Conservation (phyloP, 35 echinoderm and acorn worm species). For the Strongylocentrotus purpuratus region DNA sequence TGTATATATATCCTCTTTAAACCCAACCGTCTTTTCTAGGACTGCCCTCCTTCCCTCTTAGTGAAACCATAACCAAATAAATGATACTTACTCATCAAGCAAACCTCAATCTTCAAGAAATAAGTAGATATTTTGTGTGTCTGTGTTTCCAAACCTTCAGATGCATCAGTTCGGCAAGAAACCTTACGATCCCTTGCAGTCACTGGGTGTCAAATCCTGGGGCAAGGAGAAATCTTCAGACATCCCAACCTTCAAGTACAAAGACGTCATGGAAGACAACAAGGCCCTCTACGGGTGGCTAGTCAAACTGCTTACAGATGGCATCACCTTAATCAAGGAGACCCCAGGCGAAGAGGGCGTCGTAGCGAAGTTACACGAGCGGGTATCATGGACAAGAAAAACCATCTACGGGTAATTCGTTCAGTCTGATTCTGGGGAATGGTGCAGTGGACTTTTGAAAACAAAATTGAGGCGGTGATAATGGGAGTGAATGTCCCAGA, state of each 20-base stretch:
- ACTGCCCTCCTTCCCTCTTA: no score
- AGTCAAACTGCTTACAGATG: background rate
- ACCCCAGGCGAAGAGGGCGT: slow-evolving; percentile 2
- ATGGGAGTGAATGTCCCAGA: no score
- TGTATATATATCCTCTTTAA: no score
- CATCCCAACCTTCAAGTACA: slow-evolving; percentile 24
- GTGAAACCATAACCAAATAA: no score
- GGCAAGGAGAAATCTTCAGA: background rate
- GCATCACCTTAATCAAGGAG: slow-evolving; percentile 1
- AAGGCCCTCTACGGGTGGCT: slow-evolving; percentile 8
- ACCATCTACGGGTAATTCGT: slow-evolving; percentile 35
- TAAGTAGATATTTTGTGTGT: no score
- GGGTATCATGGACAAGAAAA: background rate
- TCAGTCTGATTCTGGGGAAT: background rate
- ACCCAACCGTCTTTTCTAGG: no score
- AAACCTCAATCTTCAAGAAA: no score
- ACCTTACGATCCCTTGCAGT: slow-evolving; percentile 5
- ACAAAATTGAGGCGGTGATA: no score
- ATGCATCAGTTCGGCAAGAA: slow-evolving; percentile 16
- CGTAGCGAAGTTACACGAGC: background rate
- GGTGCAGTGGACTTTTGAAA: no score
- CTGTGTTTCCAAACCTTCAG: background rate
- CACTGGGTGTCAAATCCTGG: background rate
- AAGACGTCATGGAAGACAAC: slow-evolving; percentile 32
- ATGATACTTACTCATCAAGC: no score